Evolutionary conservation across 2,113 vertebrate genomes (phyloP).

Genomic region (Penelope pileata): DNA sequence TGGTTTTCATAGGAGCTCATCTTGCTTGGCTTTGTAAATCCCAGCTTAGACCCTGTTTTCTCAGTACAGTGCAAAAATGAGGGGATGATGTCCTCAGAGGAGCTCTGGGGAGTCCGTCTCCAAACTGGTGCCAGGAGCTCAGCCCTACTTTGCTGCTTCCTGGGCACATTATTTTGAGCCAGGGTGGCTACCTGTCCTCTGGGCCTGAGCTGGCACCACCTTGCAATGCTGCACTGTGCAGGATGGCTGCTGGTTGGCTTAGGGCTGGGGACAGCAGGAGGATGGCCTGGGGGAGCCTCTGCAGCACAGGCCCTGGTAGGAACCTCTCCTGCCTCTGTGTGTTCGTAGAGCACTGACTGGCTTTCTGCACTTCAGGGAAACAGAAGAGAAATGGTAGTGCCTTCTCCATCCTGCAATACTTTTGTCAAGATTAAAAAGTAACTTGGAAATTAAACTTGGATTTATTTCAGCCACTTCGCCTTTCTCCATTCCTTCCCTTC

Average conservation of each 20-base stretch:
- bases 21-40: background rate
- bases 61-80: background rate
- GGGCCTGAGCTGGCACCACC: background rate
- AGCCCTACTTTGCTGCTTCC: rapidly evolving
- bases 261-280: background rate
- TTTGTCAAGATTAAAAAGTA: background rate
- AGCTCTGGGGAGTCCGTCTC: background rate
- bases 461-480: background rate
- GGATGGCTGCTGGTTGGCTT: background rate
- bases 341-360: background rate
- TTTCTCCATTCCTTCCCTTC: background rate
- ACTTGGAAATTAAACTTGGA: background rate
- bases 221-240: background rate
- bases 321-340: background rate
- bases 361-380: background rate
- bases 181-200: rapidly evolving
- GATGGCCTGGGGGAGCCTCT: background rate
- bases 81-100: background rate
- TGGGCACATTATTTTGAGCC: rapidly evolving
- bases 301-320: background rate
- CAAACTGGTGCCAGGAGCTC: background rate
- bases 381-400: background rate
- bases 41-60: background rate
- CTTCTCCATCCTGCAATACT: background rate
- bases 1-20: background rate